phyloP scores from a whole-genome alignment of 2,113 vertebrate species.

The Tauraco erythrolophus region DNA sequence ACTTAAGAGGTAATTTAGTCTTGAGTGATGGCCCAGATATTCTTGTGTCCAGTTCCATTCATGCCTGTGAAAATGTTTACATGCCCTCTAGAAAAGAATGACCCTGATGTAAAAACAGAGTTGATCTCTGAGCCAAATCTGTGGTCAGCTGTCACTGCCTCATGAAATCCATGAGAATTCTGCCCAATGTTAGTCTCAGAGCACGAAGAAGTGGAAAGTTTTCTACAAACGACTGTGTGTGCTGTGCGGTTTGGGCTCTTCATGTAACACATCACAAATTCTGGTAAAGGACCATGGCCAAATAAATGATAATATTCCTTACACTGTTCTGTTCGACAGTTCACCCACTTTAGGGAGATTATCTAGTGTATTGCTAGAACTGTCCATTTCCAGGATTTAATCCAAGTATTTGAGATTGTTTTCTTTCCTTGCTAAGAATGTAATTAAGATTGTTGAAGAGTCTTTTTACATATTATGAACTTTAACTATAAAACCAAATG shows the following conservation, averaged over 20 bases:
- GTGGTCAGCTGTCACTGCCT: constrained; percentile 23
- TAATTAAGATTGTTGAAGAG: not conserved
- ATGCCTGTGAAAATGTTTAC: constrained; percentile 47
- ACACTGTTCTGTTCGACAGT: not conserved
- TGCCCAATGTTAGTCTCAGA: not conserved
- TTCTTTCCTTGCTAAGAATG: constrained; percentile 20
- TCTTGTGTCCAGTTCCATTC: constrained; percentile 8
- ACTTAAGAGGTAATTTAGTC: not conserved
- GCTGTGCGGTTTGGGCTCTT: not conserved
- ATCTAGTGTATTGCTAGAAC: not conserved
- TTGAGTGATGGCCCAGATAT: not conserved
- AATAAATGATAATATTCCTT: not conserved
- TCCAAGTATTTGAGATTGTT: not conserved
- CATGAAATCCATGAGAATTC: constrained; percentile 33
- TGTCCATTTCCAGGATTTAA: not conserved
- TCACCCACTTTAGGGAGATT: not conserved
- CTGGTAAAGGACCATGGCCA: not conserved
- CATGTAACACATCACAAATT: constrained; percentile 35
- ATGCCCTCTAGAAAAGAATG: constrained; percentile 17
- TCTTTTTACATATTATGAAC: not conserved
- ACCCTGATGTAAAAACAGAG: not conserved
- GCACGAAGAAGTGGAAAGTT: constrained; percentile 9
- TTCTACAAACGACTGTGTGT: not conserved
- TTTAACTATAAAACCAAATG: not conserved
- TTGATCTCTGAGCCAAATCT: constrained; percentile 12